Conservation (phyloP, 2,797 vertebrate species). For the Myotis vivesi region DNA sequence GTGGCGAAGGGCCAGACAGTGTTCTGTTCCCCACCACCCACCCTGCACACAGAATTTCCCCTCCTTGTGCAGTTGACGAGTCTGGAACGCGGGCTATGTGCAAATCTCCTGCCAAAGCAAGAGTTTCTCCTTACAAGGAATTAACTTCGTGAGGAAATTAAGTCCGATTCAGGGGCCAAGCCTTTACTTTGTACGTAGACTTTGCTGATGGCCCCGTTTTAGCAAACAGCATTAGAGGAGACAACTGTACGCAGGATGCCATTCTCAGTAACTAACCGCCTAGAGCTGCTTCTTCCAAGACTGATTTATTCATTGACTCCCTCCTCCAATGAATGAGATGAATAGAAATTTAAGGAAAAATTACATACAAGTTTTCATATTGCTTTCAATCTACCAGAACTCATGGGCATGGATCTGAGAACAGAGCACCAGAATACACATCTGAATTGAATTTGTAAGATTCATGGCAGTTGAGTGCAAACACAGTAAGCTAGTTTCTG, state of each 20-base stretch:
- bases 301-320: neutral
- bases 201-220: neutral
- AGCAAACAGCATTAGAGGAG: neutral
- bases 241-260: neutral
- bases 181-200: neutral
- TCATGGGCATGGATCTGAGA: neutral
- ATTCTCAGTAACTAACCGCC: neutral
- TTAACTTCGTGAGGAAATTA: neutral
- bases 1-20: neutral
- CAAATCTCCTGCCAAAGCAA: neutral
- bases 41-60: neutral
- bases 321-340: neutral
- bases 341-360: neutral
- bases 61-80: neutral
- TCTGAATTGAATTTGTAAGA: neutral
- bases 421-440: neutral
- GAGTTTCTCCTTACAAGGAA: neutral
- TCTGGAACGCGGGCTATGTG: neutral
- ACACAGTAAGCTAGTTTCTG: neutral
- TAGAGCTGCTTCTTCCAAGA: neutral
- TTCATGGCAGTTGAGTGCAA: neutral
- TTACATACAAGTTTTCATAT: neutral
- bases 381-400: neutral
- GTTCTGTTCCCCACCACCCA: neutral
- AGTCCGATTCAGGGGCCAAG: neutral